Conservation (phyloP, 2,797 vertebrate species). For the Mallotus villosus region DNA sequence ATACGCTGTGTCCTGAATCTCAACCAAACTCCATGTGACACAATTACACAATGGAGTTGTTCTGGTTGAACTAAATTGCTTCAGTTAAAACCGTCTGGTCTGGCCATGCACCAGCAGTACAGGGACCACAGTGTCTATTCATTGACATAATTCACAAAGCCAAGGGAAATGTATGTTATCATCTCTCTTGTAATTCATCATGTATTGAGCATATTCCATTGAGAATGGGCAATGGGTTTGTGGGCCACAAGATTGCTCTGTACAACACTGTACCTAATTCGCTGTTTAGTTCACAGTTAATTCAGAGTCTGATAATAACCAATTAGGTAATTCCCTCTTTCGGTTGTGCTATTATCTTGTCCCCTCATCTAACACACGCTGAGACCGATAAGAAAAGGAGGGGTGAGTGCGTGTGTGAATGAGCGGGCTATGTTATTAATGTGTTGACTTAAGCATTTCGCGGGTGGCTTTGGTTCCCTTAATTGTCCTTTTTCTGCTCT, state of each 20-base stretch:
- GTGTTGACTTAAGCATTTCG: conserved; percentile 9
- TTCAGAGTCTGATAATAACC: conserved; percentile 13
- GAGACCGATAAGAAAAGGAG: conserved; percentile 25
- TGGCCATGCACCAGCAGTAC: background rate
- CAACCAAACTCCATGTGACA: background rate
- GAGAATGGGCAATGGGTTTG: background rate
- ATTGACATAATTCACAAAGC: conserved; percentile 7
- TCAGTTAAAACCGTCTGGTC: background rate
- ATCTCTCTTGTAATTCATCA: conserved; percentile 5
- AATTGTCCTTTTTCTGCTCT: conserved; percentile 12
- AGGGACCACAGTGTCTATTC: conserved; percentile 1
- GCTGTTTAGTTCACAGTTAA: conserved; percentile 7
- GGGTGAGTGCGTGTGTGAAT: background rate
- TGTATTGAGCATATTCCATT: background rate
- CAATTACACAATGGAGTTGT: background rate
- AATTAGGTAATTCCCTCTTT: conserved; percentile 18
- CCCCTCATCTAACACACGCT: conserved; percentile 27
- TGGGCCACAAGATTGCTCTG: background rate
- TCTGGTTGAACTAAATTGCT: background rate
- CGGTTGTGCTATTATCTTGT: conserved; percentile 31
- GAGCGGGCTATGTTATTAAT: conserved; percentile 7
- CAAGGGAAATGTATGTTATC: conserved; percentile 20
- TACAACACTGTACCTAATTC: conserved; percentile 1
- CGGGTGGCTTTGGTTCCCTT: conserved; percentile 6
- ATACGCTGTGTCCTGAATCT: too few relatives aligned